These are phyloP conservation scores for Gymnodraco acuticeps DNA, from an alignment of 2,797 vertebrate genomes.

Conservation along the genomic window DNA sequence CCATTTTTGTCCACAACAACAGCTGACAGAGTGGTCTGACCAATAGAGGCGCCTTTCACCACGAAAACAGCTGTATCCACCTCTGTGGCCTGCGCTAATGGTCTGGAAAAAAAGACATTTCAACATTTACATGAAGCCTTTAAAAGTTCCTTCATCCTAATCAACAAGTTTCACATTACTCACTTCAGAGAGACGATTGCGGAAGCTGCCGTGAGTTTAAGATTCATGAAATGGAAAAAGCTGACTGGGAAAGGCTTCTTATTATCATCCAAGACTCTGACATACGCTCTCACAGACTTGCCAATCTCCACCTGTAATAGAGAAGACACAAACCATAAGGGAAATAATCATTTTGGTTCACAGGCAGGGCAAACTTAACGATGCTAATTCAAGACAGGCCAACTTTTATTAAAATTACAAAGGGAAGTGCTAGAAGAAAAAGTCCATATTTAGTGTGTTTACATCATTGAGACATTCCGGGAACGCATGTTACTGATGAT, in stretches of 20 bases:
- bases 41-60: conserved; percentile 88
- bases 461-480: conserved; percentile 26
- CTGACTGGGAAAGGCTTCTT: conserved; percentile 92
- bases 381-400: conserved; percentile 34
- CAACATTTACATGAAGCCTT: conserved; percentile 18
- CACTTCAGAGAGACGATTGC: conserved; percentile 91
- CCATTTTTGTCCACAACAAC: conserved; percentile 86
- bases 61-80: conserved; percentile 89
- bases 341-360: conserved; percentile 32
- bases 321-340: conserved; percentile 35
- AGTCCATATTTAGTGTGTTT: conserved; percentile 13
- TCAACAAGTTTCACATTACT: conserved; percentile 71
- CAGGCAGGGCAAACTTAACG: conserved; percentile 23
- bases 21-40: conserved; percentile 92
- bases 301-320: conserved; percentile 94
- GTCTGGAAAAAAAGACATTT: conserved; percentile 75
- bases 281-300: conserved; percentile 91
- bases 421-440: conserved; percentile 6
- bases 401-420: conserved; percentile 11
- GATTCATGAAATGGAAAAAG: conserved; percentile 92
- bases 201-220: conserved; percentile 91
- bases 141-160: conserved; percentile 2
- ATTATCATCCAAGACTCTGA: conserved; percentile 92
- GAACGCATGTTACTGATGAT: conserved; percentile 42
- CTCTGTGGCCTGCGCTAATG: conserved; percentile 87